A percentile compares a stretch with the other conserved stretches of the same genome.
These are phyloP conservation scores for Nematostella vectensis DNA, from an alignment of 92 coral and sea anemone genomes.

Conservation along the genomic window DNA sequence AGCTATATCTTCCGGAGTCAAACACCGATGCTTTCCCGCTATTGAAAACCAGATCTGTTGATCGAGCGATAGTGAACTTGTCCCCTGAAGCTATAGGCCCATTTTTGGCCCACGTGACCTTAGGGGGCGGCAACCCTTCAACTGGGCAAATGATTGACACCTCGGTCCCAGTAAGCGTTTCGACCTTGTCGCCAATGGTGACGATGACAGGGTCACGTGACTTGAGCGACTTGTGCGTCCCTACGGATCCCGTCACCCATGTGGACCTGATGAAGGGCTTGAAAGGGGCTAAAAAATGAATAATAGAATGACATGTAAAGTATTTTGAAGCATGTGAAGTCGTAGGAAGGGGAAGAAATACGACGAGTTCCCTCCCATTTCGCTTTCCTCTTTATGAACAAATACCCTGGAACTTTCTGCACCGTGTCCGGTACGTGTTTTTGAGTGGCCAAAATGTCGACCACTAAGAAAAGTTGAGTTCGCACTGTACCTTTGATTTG, in stretches of 20 bases:
- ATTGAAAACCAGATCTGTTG: slow-evolving; percentile 37
- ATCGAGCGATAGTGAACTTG: slow-evolving; percentile 16
- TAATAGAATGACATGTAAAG: neutral
- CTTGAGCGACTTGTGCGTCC: slow-evolving; percentile 30
- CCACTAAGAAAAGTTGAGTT: too few species aligned
- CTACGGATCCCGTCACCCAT: slow-evolving; percentile 47
- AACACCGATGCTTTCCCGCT: slow-evolving; percentile 5
- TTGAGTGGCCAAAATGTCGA: too few species aligned
- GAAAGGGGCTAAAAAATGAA: slow-evolving; percentile 14
- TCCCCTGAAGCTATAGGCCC: slow-evolving; percentile 23
- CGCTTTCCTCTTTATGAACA: too few species aligned
- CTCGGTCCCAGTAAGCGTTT: slow-evolving; percentile 43
- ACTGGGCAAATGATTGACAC: slow-evolving; percentile 59
- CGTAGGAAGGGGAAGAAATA: too few species aligned
- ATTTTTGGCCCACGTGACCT: slow-evolving; percentile 49
- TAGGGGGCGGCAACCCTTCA: slow-evolving; percentile 54
- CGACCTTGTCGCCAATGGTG: slow-evolving; percentile 52
- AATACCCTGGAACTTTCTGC: too few species aligned
- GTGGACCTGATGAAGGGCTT: slow-evolving; percentile 39
- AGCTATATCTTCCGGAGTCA: slow-evolving; percentile 48
- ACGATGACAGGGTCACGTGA: slow-evolving; percentile 42
- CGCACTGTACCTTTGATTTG: slow-evolving; percentile 54
- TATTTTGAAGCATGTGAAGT: too few species aligned
- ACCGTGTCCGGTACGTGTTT: too few species aligned
- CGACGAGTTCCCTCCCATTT: too few species aligned